Evolutionary conservation across 2,888 invertebrate species (phyloP).

Genomic region (Cephalotes varians): DNA sequence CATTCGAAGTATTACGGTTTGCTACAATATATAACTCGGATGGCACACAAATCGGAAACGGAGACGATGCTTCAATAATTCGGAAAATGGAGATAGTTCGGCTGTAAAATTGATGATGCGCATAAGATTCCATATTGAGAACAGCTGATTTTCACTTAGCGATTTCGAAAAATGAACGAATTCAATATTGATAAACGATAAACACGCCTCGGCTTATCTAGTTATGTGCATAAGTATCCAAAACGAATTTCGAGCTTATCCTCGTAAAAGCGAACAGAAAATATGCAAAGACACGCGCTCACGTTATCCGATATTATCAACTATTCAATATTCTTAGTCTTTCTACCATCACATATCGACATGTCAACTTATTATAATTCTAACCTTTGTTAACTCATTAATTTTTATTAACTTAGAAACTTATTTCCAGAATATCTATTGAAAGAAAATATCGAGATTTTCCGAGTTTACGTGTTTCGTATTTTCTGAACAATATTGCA

Average conservation of each 20-base stretch:
- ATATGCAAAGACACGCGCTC: slow-evolving; percentile 65
- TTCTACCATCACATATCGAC: background rate
- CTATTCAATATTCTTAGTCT: slow-evolving; percentile 50
- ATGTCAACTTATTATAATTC: background rate
- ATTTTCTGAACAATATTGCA: background rate
- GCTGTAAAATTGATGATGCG: background rate
- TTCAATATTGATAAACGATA: slow-evolving; percentile 37
- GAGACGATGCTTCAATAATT: slow-evolving; percentile 53
- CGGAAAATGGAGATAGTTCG: slow-evolving; percentile 56
- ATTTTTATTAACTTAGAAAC: slow-evolving; percentile 6
- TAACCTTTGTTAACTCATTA: background rate
- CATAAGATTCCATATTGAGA: slow-evolving; percentile 19
- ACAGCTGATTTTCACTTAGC: slow-evolving; percentile 37
- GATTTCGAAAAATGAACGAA: background rate
- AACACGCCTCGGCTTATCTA: slow-evolving; percentile 31
- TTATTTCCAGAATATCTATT: background rate
- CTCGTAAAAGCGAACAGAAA: slow-evolving; percentile 41
- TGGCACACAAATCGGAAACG: slow-evolving; percentile 60
- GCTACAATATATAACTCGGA: slow-evolving; percentile 60
- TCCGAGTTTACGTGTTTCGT: background rate
- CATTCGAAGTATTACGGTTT: slow-evolving; percentile 55
- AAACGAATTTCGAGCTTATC: slow-evolving; percentile 58
- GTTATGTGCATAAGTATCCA: slow-evolving; percentile 30
- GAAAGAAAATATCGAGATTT: background rate
- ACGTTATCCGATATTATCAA: slow-evolving; percentile 38